Percentiles rank a stretch among this genome's conserved stretches.
Evolutionary conservation across 1,140 invertebrate species (phyloP).

Genomic region (Coenobita brevimanus): DNA sequence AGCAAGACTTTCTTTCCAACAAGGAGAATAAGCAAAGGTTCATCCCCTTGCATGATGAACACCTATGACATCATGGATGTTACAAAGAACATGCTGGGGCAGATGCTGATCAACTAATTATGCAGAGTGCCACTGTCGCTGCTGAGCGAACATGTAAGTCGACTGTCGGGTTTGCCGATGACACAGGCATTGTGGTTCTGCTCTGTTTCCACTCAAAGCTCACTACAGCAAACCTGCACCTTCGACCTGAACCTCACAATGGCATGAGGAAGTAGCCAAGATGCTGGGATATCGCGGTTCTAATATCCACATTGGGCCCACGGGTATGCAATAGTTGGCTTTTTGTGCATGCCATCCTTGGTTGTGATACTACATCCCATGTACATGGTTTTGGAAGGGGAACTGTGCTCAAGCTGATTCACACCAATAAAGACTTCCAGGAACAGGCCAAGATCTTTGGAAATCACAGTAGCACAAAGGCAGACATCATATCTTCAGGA

Average conservation of each 20-base stretch:
- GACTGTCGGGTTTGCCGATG: not conserved
- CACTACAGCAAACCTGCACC: not conserved
- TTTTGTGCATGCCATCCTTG: not conserved
- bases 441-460: too few species aligned
- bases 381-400: not conserved
- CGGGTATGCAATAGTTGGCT: not conserved
- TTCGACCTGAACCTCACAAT: not conserved
- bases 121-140: not conserved
- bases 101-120: constrained; percentile 23
- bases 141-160: not conserved
- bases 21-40: too few species aligned
- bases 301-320: not conserved
- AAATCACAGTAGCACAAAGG: too few species aligned
- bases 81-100: not conserved
- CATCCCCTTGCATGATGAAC: not conserved
- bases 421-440: too few species aligned
- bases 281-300: not conserved
- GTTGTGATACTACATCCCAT: constrained; percentile 12
- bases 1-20: too few species aligned
- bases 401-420: not conserved
- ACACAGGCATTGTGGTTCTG: constrained; percentile 4
- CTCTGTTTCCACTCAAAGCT: not conserved
- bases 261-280: not conserved
- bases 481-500: too few species aligned
- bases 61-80: constrained; percentile 7